Conservation (phyloP, 1,140 invertebrate genomes). For the Ephestia elutella region DNA sequence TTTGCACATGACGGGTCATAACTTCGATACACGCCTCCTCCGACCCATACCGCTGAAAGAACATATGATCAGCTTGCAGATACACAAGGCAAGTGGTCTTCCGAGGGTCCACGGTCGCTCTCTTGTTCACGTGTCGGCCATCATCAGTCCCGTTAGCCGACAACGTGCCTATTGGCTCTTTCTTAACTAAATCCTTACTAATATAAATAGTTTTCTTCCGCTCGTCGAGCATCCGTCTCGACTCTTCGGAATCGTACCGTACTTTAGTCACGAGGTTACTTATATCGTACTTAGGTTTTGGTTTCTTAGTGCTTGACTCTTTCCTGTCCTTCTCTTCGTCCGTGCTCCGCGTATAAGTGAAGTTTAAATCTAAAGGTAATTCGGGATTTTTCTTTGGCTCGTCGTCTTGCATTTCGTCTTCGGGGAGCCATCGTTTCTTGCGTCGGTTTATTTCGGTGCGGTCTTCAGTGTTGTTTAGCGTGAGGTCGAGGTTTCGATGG, state of each 20-base stretch:
- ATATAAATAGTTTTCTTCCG: conserved; percentile 75
- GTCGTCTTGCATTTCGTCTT: conserved; percentile 73
- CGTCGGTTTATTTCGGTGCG: conserved; percentile 57
- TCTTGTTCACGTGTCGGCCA: conserved; percentile 79
- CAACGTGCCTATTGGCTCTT: conserved; percentile 65
- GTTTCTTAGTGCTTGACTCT: conserved; percentile 54
- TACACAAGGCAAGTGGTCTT: conserved; percentile 93
- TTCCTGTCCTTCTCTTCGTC: conserved; percentile 65
- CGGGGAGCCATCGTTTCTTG: conserved; percentile 71
- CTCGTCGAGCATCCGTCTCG: conserved; percentile 77
- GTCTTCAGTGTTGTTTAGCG: conserved; percentile 48
- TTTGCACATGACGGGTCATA: conserved; percentile 94
- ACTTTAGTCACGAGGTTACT: conserved; percentile 70
- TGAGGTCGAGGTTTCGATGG: conserved; percentile 30
- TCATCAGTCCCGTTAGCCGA: conserved; percentile 74
- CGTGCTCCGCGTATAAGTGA: conserved; percentile 77
- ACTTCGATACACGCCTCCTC: conserved; percentile 96
- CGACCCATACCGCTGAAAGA: conserved; percentile 92
- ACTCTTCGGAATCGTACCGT: conserved; percentile 71
- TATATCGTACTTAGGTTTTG: conserved; percentile 71
- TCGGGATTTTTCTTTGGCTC: conserved; percentile 76
- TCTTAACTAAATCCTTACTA: conserved; percentile 68
- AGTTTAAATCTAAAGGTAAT: conserved; percentile 77
- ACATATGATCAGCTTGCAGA: conserved; percentile 95
- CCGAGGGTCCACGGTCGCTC: conserved; percentile 84